Conservation (phyloP, 2,113 vertebrate species). For the Macquaria ambigua region DNA sequence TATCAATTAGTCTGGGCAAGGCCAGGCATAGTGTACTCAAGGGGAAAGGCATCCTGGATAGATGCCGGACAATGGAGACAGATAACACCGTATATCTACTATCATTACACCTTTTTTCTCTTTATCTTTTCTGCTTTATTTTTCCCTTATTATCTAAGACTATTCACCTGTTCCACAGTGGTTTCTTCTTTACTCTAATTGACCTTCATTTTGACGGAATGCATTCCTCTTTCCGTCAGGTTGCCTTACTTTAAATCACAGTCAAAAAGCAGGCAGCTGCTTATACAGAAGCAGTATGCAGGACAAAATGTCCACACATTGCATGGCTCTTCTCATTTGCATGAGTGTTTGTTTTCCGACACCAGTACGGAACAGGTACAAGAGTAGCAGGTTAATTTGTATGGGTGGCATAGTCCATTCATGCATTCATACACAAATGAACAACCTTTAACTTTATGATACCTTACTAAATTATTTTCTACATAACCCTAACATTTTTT, state of each 20-base stretch:
- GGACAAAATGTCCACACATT: constrained; percentile 18
- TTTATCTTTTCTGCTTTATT: constrained; percentile 6
- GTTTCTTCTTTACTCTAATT: constrained; percentile 24
- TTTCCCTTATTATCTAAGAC: constrained; percentile 18
- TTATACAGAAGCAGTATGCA: background rate
- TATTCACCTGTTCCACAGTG: constrained; percentile 7
- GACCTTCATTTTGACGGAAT: constrained; percentile 22
- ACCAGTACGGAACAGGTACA: constrained; percentile 9
- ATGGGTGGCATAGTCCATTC: background rate
- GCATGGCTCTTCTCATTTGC: constrained; percentile 10
- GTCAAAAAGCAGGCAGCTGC: background rate
- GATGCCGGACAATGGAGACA: constrained; percentile 38
- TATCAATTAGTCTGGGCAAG: constrained; percentile 80
- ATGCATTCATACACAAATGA: constrained; percentile 19
- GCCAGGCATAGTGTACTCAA: constrained; percentile 56
- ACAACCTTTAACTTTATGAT: constrained; percentile 2
- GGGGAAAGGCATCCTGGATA: constrained; percentile 49
- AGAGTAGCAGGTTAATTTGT: constrained; percentile 12
- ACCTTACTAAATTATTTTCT: constrained; percentile 35
- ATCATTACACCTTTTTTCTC: constrained; percentile 2
- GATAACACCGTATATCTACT: constrained; percentile 1
- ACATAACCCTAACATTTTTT: constrained; percentile 23
- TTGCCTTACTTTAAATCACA: background rate
- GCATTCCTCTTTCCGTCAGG: constrained; percentile 3
- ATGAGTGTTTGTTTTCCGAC: constrained; percentile 44